Evolutionary conservation across 2,797 vertebrate genomes (phyloP), one percentile per base, ranked within the genome.

Genomic region (Cyprinella venusta): DNA sequence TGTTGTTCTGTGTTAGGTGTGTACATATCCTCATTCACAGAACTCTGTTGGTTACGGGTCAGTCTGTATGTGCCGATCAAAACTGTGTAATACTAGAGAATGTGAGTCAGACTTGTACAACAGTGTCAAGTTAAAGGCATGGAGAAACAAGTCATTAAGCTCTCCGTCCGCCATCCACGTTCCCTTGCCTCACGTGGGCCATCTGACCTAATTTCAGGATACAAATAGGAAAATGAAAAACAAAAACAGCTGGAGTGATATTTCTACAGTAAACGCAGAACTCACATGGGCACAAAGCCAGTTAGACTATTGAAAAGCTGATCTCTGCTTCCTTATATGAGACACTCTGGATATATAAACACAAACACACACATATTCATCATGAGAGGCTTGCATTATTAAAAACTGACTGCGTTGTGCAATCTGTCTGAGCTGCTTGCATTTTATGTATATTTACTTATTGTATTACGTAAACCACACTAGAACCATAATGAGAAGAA

Each of bases 151-250:
- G 61, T 75, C 83, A 83, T 78, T 80, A 74, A 82, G 81, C 69
- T 68, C 30, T 67, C 74, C 6, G 36, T 36, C 30, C 85, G 63
- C 48, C 64, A 59, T 87, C 48, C 67, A 76, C 85, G 81, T 76
- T 84, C 50, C 80, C 82, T 76, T 80, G n/a, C 65, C 76, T 84
- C 82, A 90, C 88, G 85, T 88, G 90, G 89, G 87, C 92, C 90
- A 40, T 78, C 84, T 94, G 92, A 94, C 93, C 93, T 91, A 79
- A 89, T 91, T 94, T 90, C 87, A 64, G 80, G 70, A 81, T 81
- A 70, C 68, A 87, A 90, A 91, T 83, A 82, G 76, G 89, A 88
- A 90, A 89, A 86, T 87, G 89, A 92, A 92, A 92, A 92, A 92
- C 91, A 92, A 92, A 92, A 92, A 90, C 79, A 40, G 33, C 82